A percentile compares a stretch with the other conserved stretches of the same genome.
These are phyloP conservation scores for Masnerella sp. DNA, from an alignment of 2,888 invertebrate species.

Conservation along the genomic window DNA sequence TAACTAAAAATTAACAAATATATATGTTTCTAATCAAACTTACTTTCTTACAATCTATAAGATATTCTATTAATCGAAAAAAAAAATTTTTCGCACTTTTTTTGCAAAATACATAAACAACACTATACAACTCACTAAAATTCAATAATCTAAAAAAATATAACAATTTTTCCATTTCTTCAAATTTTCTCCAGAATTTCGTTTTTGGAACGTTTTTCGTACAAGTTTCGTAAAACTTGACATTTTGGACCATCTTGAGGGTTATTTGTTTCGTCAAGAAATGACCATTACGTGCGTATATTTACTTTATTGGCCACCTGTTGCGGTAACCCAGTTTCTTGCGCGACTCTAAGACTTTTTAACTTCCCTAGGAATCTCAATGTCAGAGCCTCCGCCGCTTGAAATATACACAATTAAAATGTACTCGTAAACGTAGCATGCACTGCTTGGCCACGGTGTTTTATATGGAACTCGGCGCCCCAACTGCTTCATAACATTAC, in stretches of 20 bases:
- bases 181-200: too few species aligned
- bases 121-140: too few species aligned
- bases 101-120: too few species aligned
- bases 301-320: conserved; percentile 76
- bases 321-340: conserved; percentile 75
- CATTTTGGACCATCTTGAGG: conserved; percentile 28
- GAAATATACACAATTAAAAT: conserved; percentile 60
- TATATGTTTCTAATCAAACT: too few species aligned
- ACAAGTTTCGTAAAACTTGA: too few species aligned
- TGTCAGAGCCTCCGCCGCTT: conserved; percentile 51
- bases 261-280: conserved; percentile 63
- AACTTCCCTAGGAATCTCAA: conserved; percentile 66
- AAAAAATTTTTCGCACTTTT: too few species aligned
- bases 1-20: too few species aligned
- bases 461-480: conserved; percentile 42
- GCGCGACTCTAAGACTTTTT: conserved; percentile 71
- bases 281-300: conserved; percentile 75
- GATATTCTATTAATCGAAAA: too few species aligned
- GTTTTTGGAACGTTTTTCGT: too few species aligned
- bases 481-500: conserved; percentile 41
- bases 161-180: too few species aligned
- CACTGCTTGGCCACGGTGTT: conserved; percentile 42
- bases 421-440: conserved; percentile 51
- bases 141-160: too few species aligned
- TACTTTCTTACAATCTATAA: too few species aligned